Evolutionary conservation across 2,113 vertebrate genomes (phyloP).

Genomic region (Anhinga rufa): DNA sequence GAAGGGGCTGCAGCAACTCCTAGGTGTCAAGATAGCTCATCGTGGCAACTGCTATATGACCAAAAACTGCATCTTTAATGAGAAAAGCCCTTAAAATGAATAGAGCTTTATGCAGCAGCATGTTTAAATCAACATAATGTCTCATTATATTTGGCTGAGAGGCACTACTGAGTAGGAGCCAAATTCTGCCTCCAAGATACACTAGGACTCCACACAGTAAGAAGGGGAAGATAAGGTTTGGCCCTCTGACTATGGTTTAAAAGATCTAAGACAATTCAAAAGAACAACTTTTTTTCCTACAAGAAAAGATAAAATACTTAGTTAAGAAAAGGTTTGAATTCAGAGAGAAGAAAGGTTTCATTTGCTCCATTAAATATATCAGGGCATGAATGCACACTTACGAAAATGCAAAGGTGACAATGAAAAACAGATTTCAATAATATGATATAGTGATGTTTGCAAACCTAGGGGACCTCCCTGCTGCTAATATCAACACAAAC

Average conservation of each 20-base stretch:
- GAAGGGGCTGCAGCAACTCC: not conserved
- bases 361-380: not conserved
- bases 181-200: not conserved
- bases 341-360: not conserved
- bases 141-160: not conserved
- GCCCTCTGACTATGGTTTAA: not conserved
- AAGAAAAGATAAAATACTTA: not conserved
- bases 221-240: not conserved
- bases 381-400: not conserved
- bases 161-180: not conserved
- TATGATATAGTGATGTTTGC: not conserved
- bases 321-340: not conserved
- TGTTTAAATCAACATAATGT: conserved; percentile 15
- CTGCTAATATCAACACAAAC: conserved; percentile 1
- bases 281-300: not conserved
- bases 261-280: not conserved
- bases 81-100: not conserved
- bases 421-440: conserved; percentile 33
- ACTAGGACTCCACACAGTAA: not conserved
- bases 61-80: not conserved
- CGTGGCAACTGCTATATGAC: not conserved
- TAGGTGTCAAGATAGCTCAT: not conserved
- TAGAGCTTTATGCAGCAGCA: not conserved
- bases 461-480: conserved; percentile 22
- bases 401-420: not conserved